Evolutionary conservation across 2,888 invertebrate genomes (phyloP).

Genomic region (Colletes collaris): DNA sequence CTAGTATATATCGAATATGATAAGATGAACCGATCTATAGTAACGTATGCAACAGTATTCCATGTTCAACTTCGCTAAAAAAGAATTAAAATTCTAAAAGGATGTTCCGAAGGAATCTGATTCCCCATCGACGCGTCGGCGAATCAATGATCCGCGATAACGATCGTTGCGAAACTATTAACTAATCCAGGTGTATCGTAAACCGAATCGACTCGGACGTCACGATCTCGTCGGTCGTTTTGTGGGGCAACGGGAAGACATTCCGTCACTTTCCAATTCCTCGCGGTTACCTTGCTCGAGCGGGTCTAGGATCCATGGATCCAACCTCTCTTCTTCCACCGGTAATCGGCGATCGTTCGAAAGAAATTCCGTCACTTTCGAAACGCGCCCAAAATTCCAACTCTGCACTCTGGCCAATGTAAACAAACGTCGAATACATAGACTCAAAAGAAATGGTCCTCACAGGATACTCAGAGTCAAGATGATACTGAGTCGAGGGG

Average conservation of each 20-base stretch:
- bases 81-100: too few species aligned
- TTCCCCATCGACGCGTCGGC: too few species aligned
- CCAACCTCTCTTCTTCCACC: not conserved
- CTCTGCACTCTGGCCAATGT: too few species aligned
- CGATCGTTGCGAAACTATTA: slow-evolving; percentile 39
- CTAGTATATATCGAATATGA: too few species aligned
- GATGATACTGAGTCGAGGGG: too few species aligned
- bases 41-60: too few species aligned
- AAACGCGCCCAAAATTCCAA: slow-evolving; percentile 3
- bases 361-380: slow-evolving; percentile 49
- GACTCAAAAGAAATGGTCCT: too few species aligned
- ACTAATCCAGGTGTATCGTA: slow-evolving; percentile 30
- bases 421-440: too few species aligned
- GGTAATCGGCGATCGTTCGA: slow-evolving; percentile 3
- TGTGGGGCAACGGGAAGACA: slow-evolving; percentile 17
- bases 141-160: not conserved
- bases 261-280: slow-evolving; percentile 31
- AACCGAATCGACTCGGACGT: slow-evolving; percentile 10
- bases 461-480: too few species aligned
- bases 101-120: too few species aligned
- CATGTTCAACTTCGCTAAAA: too few species aligned
- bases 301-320: not conserved
- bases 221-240: slow-evolving; percentile 16
- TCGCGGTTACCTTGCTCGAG: slow-evolving; percentile 14
- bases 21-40: too few species aligned